Conservation (phyloP, 2,888 invertebrate species). For the Shargacucullia verbasci region DNA sequence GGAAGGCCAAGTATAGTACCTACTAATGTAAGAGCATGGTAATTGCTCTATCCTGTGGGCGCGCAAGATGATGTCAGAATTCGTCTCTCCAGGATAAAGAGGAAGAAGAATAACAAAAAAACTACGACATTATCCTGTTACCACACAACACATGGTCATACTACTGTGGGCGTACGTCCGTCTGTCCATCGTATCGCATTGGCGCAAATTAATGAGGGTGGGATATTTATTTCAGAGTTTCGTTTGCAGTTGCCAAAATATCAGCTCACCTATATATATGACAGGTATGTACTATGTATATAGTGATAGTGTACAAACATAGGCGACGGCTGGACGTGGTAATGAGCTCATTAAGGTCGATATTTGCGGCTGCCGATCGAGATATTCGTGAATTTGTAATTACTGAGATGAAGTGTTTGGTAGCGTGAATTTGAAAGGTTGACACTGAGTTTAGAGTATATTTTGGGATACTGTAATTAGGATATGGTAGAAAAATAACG, state of each 20-base stretch:
- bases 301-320: slow-evolving; percentile 64
- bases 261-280: slow-evolving; percentile 59
- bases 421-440: slow-evolving; percentile 6
- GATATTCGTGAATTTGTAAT: slow-evolving; percentile 18
- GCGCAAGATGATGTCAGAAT: too few relatives aligned
- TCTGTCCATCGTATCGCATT: slow-evolving; percentile 83
- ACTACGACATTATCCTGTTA: slow-evolving; percentile 26
- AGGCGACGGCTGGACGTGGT: slow-evolving; percentile 55
- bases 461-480: too few relatives aligned
- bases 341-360: slow-evolving; percentile 75
- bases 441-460: neutral
- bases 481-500: too few relatives aligned
- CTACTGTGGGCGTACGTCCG: slow-evolving; percentile 69
- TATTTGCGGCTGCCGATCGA: slow-evolving; percentile 41
- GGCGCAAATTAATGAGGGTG: slow-evolving; percentile 87
- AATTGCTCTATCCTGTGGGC: too few relatives aligned
- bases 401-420: neutral
- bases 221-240: slow-evolving; percentile 84
- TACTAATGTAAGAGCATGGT: too few relatives aligned
- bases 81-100: too few relatives aligned
- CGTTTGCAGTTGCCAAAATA: slow-evolving; percentile 79
- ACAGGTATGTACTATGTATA: slow-evolving; percentile 60
- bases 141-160: slow-evolving; percentile 49
- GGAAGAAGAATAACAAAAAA: too few relatives aligned
- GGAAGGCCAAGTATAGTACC: too few relatives aligned